Percentiles rank a stretch among this genome's conserved stretches.
phyloP scores from a whole-genome alignment of 1,140 invertebrate genomes.

The Luehdorfia chinensis region DNA sequence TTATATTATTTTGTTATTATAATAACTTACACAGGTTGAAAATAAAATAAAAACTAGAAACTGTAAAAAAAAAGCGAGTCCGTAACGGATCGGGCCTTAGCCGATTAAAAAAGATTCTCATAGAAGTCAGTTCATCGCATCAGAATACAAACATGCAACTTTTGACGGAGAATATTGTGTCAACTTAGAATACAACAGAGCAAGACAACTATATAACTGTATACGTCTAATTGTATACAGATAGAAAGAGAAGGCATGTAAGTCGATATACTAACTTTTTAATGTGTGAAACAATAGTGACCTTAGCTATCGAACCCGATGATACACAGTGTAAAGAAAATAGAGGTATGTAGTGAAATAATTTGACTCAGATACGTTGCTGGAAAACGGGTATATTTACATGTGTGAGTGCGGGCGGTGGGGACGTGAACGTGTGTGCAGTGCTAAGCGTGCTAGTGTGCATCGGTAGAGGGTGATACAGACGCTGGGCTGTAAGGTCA shows the following conservation, averaged over 20 bases:
- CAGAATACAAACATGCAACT: slow-evolving; percentile 18
- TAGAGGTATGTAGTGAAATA: background rate
- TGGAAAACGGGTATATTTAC: slow-evolving; percentile 25
- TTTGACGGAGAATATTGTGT: slow-evolving; percentile 24
- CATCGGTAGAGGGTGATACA: slow-evolving; percentile 54
- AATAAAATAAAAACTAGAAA: background rate
- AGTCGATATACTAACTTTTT: slow-evolving; percentile 30
- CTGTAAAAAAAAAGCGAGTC: background rate
- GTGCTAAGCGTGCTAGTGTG: slow-evolving; percentile 24
- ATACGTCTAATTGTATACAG: slow-evolving; percentile 23
- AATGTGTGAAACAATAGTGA: slow-evolving; percentile 36
- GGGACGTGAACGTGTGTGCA: slow-evolving; percentile 9
- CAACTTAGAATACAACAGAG: slow-evolving; percentile 20
- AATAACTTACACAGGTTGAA: background rate
- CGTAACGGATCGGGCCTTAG: background rate
- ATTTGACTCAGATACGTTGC: slow-evolving; percentile 15
- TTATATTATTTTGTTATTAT: slow-evolving; percentile 2
- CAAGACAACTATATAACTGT: slow-evolving; percentile 18
- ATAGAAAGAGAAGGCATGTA: slow-evolving; percentile 24
- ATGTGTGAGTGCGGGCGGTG: slow-evolving; percentile 25
- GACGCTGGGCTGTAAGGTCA: slow-evolving; percentile 44
- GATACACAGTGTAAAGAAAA: slow-evolving; percentile 19
- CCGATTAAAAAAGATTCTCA: slow-evolving; percentile 3
- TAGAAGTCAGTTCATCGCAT: slow-evolving; percentile 4
- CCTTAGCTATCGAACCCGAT: slow-evolving; percentile 11